A percentile compares a stretch with the other conserved stretches of the same genome.
phyloP scores from a whole-genome alignment of 2,888 invertebrate species.

The Gasteruption jaculator region DNA sequence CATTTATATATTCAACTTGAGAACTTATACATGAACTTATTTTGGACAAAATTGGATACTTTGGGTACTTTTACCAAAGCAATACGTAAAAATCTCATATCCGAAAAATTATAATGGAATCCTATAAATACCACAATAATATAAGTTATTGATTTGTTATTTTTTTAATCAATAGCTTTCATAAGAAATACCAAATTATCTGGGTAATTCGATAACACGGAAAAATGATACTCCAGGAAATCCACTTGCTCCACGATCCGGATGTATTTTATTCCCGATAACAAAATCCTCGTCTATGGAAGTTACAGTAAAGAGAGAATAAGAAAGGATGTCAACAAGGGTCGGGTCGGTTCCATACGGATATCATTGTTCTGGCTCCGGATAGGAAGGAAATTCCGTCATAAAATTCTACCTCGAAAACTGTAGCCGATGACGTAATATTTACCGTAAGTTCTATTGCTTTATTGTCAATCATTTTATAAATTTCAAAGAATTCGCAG shows the following conservation, averaged over 20 bases:
- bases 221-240: constrained; percentile 58
- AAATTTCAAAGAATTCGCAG: no score
- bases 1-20: constrained; percentile 74
- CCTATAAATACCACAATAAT: no score
- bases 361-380: constrained; percentile 64
- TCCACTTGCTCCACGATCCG: constrained; percentile 75
- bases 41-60: no score
- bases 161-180: no score
- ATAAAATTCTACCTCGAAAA: no score
- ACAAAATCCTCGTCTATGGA: constrained; percentile 67
- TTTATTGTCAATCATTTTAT: no score
- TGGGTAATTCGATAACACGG: no score
- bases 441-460: constrained; percentile 69
- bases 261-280: constrained; percentile 71
- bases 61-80: constrained; percentile 36
- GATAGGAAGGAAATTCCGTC: constrained; percentile 57
- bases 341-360: constrained; percentile 65
- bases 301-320: constrained; percentile 72
- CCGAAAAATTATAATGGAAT: no score
- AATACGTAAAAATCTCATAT: no score
- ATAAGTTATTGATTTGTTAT: no score
- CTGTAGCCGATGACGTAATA: constrained; percentile 79
- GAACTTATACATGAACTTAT: constrained; percentile 75
- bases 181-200: no score
- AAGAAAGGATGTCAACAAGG: constrained; percentile 72